A percentile compares a stretch with the other conserved stretches of the same genome.
phyloP scores from a whole-genome alignment of 2,888 invertebrate species.

The Pemphredon lugubris region DNA sequence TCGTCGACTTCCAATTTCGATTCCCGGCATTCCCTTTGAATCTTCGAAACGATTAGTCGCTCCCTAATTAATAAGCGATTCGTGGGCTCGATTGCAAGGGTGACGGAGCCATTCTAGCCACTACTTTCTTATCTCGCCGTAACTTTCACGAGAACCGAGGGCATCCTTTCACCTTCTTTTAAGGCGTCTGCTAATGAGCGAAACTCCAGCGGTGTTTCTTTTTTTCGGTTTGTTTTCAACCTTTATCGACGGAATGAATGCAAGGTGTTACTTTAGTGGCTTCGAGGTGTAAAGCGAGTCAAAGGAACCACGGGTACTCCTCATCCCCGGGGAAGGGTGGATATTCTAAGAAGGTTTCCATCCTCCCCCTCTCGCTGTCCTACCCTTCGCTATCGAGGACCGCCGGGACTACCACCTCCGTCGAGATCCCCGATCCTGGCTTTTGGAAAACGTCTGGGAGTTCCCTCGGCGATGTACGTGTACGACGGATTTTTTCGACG shows the following conservation, averaged over 20 bases:
- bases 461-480: not conserved
- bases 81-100: slow-evolving; percentile 23
- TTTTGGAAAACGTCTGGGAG: slow-evolving; percentile 4
- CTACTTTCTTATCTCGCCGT: not conserved
- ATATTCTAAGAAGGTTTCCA: slow-evolving; percentile 20
- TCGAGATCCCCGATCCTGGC: not conserved
- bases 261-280: slow-evolving; percentile 45
- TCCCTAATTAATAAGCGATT: slow-evolving; percentile 53
- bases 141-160: not conserved
- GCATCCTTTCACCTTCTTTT: slow-evolving; percentile 8
- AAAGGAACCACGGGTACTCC: slow-evolving; percentile 17
- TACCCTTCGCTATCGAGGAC: not conserved
- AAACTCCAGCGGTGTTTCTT: slow-evolving; percentile 54
- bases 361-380: not conserved
- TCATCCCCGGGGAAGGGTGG: slow-evolving; percentile 5
- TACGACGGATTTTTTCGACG: slow-evolving; percentile 32
- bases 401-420: too few relatives aligned
- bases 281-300: not conserved
- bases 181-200: slow-evolving; percentile 48
- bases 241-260: slow-evolving; percentile 59
- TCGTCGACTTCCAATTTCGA: slow-evolving; percentile 43
- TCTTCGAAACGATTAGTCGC: slow-evolving; percentile 31
- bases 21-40: slow-evolving; percentile 20
- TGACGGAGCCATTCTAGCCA: slow-evolving; percentile 22
- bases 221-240: slow-evolving; percentile 20